A percentile compares a stretch with the other conserved stretches of the same genome.
phyloP scores from a whole-genome alignment of 1,140 invertebrate genomes.

The Meloidogyne chitwoodi region DNA sequence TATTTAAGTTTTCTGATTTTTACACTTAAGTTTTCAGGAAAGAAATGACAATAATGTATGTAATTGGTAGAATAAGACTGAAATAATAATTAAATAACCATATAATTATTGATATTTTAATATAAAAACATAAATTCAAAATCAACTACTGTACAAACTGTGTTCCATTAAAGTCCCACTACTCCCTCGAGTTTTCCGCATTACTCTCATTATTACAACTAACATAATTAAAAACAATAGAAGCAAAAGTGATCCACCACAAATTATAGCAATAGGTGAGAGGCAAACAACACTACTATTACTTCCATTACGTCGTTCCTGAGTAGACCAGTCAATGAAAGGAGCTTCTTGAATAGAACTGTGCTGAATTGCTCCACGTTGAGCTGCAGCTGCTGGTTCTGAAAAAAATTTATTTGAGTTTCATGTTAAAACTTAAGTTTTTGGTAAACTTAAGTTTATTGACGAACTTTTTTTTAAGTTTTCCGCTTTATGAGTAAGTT shows the following conservation, averaged over 20 bases:
- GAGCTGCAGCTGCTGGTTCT: conserved; percentile 24
- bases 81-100: background rate
- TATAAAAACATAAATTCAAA: background rate
- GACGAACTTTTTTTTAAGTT: background rate
- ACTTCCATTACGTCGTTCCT: background rate
- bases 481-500: too few relatives aligned
- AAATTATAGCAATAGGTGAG: conserved; percentile 35
- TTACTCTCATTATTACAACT: conserved; percentile 21
- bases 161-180: conserved; percentile 7
- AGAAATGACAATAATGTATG: background rate
- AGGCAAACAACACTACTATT: conserved; percentile 27
- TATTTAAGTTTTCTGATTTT: too few relatives aligned
- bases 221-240: conserved; percentile 16
- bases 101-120: background rate
- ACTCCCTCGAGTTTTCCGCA: background rate
- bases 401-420: background rate
- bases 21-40: background rate
- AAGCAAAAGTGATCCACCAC: conserved; percentile 21
- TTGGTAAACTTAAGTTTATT: background rate
- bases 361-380: background rate
- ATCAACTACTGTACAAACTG: conserved; percentile 12
- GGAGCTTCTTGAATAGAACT: conserved; percentile 21
- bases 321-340: conserved; percentile 1
- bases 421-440: background rate
- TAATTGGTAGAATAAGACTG: too few relatives aligned